phyloP scores from a whole-genome alignment of 1,140 invertebrate species.

The Cotesia glomerata region DNA sequence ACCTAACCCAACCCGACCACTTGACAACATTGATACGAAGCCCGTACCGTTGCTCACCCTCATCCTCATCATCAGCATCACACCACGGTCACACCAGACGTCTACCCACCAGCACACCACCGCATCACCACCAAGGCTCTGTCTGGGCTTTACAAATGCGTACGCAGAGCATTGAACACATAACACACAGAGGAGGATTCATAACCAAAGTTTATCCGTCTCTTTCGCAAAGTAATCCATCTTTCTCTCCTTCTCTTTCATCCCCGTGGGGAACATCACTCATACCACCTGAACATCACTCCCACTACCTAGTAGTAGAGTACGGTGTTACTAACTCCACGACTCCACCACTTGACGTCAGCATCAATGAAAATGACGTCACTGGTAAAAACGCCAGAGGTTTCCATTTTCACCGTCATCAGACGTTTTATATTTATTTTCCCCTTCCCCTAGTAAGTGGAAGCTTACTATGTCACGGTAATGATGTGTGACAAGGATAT shows the following conservation, averaged over 20 bases:
- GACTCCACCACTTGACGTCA: conserved; percentile 40
- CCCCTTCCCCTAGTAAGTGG: no score
- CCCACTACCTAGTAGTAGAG: conserved; percentile 32
- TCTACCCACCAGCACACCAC: not conserved
- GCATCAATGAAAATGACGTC: conserved; percentile 65
- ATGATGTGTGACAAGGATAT: no score
- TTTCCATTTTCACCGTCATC: conserved; percentile 39
- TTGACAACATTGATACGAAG: conserved; percentile 7
- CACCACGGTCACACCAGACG: conserved; percentile 4
- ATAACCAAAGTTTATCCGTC: not conserved
- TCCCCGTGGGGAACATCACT: conserved; percentile 31
- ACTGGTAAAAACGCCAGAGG: conserved; percentile 52
- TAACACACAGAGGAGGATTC: no score
- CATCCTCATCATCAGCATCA: conserved; percentile 2
- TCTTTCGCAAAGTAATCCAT: not conserved
- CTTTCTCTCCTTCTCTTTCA: conserved; percentile 30
- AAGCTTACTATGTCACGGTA: no score
- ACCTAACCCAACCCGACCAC: not conserved
- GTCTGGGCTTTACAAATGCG: no score
- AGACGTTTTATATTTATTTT: conserved; percentile 15
- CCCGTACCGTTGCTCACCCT: not conserved
- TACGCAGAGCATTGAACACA: no score
- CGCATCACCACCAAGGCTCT: not conserved
- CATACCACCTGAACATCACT: not conserved
- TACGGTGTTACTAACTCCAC: conserved; percentile 38